A percentile compares a stretch with the other conserved stretches of the same genome.
phyloP scores from a whole-genome alignment of 2,888 invertebrate genomes.

The Oeneis ivallda region DNA sequence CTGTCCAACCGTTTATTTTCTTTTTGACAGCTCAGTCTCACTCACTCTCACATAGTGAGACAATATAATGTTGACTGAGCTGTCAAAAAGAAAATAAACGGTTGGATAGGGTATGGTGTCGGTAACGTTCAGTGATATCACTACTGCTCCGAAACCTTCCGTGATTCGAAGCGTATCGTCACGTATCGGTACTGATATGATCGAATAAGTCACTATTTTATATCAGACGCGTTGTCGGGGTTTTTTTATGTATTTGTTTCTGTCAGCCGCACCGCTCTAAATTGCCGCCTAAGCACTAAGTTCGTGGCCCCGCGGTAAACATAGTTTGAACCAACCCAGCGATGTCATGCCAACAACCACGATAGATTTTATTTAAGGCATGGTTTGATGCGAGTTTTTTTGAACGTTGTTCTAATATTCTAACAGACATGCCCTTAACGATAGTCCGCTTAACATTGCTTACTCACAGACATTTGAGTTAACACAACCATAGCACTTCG shows the following conservation, averaged over 20 bases:
- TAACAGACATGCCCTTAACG: conserved; percentile 59
- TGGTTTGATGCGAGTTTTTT: conserved; percentile 58
- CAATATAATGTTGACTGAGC: no score
- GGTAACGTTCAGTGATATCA: no score
- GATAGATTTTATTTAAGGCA: conserved; percentile 59
- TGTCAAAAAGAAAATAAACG: no score
- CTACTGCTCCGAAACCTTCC: no score
- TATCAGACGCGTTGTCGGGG: neutral
- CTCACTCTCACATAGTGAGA: no score
- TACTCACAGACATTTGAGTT: conserved; percentile 49
- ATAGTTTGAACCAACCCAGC: conserved; percentile 41
- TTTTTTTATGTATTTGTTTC: neutral
- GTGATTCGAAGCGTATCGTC: no score
- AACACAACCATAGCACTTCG: conserved; percentile 40
- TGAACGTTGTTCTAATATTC: conserved; percentile 51
- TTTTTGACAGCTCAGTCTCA: no score
- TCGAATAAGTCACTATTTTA: neutral
- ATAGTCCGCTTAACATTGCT: conserved; percentile 57
- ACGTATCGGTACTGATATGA: neutral
- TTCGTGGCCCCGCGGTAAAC: neutral
- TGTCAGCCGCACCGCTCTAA: neutral
- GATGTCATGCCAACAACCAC: conserved; percentile 74
- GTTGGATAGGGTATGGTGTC: no score
- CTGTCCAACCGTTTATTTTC: no score
- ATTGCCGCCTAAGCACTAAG: neutral